phyloP scores from a whole-genome alignment of 2,113 vertebrate genomes.

The Oncorhynchus kisutch region DNA sequence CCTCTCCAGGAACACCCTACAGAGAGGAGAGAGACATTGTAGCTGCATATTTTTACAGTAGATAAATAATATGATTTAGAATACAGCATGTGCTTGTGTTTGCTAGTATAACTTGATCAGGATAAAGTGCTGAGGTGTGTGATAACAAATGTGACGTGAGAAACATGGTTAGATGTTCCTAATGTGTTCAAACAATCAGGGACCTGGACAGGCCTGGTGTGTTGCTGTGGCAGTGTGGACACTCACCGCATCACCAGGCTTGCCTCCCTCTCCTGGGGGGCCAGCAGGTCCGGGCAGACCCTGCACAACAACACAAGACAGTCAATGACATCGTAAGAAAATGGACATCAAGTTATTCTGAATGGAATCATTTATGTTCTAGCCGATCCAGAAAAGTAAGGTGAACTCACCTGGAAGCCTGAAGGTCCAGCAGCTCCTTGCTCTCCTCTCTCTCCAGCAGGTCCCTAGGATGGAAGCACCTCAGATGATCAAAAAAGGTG shows the following conservation, averaged over 20 bases:
- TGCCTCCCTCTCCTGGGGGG: conserved; percentile 89
- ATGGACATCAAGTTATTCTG: background rate
- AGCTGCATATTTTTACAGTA: background rate
- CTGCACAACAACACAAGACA: conserved; percentile 61
- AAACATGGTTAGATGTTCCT: background rate
- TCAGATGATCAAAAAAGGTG: conserved; percentile 12
- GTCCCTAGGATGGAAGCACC: conserved; percentile 75
- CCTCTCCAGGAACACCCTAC: conserved; percentile 94
- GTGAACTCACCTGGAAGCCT: conserved; percentile 88
- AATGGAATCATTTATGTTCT: background rate
- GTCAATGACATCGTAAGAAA: background rate
- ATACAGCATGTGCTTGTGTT: background rate
- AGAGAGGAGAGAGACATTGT: conserved; percentile 27
- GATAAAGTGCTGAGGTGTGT: background rate
- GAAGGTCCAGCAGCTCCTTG: conserved; percentile 91
- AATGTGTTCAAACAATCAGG: background rate
- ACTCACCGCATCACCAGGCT: conserved; percentile 92
- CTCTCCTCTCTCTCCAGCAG: conserved; percentile 92
- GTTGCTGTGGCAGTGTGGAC: background rate
- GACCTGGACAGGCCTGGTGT: background rate
- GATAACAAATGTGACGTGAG: background rate
- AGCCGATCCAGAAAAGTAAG: background rate
- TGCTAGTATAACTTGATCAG: background rate
- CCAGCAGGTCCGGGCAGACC: conserved; percentile 92
- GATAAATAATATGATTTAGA: background rate